Percentiles rank a stretch among this genome's conserved stretches.
Evolutionary conservation across 1,140 invertebrate species (phyloP).

Genomic region (Drosophila athabasca): DNA sequence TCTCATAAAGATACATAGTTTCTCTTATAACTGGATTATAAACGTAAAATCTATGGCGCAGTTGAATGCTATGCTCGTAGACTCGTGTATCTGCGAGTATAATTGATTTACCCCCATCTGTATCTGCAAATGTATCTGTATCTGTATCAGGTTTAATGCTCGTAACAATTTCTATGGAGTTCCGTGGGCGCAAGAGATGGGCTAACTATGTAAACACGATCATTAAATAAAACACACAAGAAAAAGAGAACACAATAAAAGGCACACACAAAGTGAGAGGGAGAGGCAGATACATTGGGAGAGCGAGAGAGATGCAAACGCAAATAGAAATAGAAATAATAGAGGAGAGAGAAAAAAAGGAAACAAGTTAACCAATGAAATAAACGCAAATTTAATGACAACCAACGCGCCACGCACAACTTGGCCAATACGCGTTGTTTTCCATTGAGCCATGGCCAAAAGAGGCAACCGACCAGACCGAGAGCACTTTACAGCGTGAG

Average conservation of each 20-base stretch:
- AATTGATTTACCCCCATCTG: slow-evolving; percentile 29
- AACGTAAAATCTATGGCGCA: not conserved
- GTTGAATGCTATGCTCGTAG: not conserved
- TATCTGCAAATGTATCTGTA: not conserved
- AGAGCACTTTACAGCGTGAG: slow-evolving; percentile 48
- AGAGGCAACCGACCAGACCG: not conserved
- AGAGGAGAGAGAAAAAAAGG: slow-evolving; percentile 28
- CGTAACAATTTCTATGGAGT: slow-evolving; percentile 44
- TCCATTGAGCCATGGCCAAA: slow-evolving; percentile 56
- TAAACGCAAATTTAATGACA: slow-evolving; percentile 82
- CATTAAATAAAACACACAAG: slow-evolving; percentile 65
- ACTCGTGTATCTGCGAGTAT: not conserved
- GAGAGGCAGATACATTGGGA: slow-evolving; percentile 14
- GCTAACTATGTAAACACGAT: slow-evolving; percentile 74
- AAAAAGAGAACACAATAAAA: slow-evolving; percentile 27
- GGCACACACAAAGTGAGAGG: slow-evolving; percentile 24
- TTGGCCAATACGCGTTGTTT: slow-evolving; percentile 73
- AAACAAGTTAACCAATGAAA: slow-evolving; percentile 81
- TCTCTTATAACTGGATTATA: no score
- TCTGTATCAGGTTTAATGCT: slow-evolving; percentile 24
- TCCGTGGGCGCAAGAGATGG: slow-evolving; percentile 65
- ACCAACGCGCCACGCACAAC: slow-evolving; percentile 66
- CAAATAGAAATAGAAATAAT: slow-evolving; percentile 55
- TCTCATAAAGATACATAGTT: no score
- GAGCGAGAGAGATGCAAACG: slow-evolving; percentile 15